Evolutionary conservation across 92 coral and sea anemone species (phyloP), one percentile per base, ranked within the genome.

Genomic region (Meandrina meandrites): DNA sequence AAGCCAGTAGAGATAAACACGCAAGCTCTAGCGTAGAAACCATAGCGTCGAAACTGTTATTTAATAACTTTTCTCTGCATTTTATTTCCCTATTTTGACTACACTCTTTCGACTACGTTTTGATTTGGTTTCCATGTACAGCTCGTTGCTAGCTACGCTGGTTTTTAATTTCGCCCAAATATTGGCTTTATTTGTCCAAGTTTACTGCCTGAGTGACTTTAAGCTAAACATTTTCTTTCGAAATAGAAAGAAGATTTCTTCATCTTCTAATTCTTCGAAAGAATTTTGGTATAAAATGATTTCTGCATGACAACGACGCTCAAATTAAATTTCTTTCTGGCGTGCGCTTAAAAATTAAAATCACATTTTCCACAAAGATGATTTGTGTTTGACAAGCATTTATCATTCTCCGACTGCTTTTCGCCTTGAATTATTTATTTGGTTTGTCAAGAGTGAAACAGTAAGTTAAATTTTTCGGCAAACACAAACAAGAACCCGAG

Each of bases 401-500:
- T 47, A 66, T 66, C 30, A 76, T 32, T 77, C 57, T 35, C 53
- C 51, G 16, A 48, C 88, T 54, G 35, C 56, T 64, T 16, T 42
- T 62, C 50, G 40, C 64, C 69, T 36, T 84, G 42, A 84, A 85
- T 85, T 77, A 85, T 85, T 85, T 76, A 85, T 77, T 78, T 45
- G 62, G 88, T 76, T 77, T 76, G 88, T 77, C 82, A 85, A 76
- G 88, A 85, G 82, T 85, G 82, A 76, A 77, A 77, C 82, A 75
- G 48, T 60, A 48, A 42, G 68, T 50, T 47, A 76, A 60, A 68
- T 85, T 77, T 30, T 50, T 76, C 75, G 75, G 53, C 58, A 85
- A 78, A 76, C 83, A 67, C 47, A 6, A 31, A 74, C 60, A 77
- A 66, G 47, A 85, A 58, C 51, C 56, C 68, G 68, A 21, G 78